A percentile compares a stretch with the other conserved stretches of the same genome.
Evolutionary conservation across 1,140 invertebrate species (phyloP).

Genomic region (Scaptomyza hsui): DNA sequence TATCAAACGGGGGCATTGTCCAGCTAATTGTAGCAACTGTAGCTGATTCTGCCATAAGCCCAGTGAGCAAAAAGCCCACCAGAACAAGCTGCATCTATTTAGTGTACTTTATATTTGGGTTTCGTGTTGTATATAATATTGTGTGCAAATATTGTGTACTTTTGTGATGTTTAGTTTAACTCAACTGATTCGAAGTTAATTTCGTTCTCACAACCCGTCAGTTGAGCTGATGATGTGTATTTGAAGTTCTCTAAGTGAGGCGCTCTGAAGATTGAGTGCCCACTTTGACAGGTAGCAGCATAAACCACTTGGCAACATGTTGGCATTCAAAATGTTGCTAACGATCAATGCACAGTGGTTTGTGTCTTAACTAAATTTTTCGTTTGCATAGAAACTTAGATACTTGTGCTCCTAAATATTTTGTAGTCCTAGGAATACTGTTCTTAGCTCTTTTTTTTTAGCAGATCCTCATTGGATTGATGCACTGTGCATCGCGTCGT

Average conservation of each 20-base stretch:
- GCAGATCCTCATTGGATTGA: not conserved
- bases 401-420: not conserved
- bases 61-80: not conserved
- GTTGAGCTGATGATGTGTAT: slow-evolving; percentile 48
- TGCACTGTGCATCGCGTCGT: slow-evolving; percentile 16
- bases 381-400: not conserved
- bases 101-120: not conserved
- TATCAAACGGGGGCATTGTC: not conserved
- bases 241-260: slow-evolving; percentile 47
- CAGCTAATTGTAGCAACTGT: not conserved
- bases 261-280: slow-evolving; percentile 63
- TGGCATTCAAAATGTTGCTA: slow-evolving; percentile 73
- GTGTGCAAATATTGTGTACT: not conserved
- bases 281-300: slow-evolving; percentile 29
- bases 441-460: too few relatives aligned
- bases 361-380: not conserved
- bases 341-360: slow-evolving; percentile 60
- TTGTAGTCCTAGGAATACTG: too few relatives aligned
- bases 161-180: not conserved
- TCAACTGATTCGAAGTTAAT: slow-evolving; percentile 44
- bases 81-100: slow-evolving; percentile 14
- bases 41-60: not conserved
- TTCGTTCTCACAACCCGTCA: slow-evolving; percentile 73
- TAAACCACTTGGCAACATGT: slow-evolving; percentile 56
- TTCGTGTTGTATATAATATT: too few relatives aligned